Evolutionary conservation across 2,113 vertebrate genomes (phyloP).

Genomic region (Synodontis membranacea): DNA sequence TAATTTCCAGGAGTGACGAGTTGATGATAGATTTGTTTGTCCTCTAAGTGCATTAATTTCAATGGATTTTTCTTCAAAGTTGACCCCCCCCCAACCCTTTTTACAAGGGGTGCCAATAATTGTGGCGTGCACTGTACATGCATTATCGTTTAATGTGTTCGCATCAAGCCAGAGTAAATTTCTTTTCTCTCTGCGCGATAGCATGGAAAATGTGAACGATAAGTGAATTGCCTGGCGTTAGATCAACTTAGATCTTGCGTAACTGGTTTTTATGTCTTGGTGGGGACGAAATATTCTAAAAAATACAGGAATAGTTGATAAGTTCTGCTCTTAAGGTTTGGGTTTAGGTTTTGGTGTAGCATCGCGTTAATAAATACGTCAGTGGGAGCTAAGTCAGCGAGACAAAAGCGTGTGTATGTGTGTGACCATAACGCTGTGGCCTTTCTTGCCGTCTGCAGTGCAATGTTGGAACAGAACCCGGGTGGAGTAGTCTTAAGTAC

Average conservation of each 20-base stretch:
- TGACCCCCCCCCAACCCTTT: too few relatives aligned
- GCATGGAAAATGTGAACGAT: neutral
- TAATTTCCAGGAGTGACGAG: too few relatives aligned
- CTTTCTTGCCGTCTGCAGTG: conserved; percentile 68
- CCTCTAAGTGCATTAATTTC: too few relatives aligned
- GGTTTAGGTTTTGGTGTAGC: neutral
- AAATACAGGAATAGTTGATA: too few relatives aligned
- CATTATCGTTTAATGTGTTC: neutral
- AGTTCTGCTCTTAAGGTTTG: neutral
- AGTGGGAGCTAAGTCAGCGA: neutral
- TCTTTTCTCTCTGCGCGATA: neutral
- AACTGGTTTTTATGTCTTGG: neutral
- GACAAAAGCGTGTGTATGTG: neutral
- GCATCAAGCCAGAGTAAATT: neutral
- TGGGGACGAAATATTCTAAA: neutral
- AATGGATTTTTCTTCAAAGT: too few relatives aligned
- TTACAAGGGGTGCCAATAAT: too few relatives aligned
- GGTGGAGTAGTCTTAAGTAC: conserved; percentile 85
- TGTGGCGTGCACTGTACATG: too few relatives aligned
- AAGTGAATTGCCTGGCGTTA: neutral
- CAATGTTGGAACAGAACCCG: conserved; percentile 83
- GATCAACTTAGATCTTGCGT: neutral
- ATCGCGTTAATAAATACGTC: neutral
- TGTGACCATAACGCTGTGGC: conserved; percentile 5
- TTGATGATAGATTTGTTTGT: too few relatives aligned